Evolutionary conservation across 2,888 invertebrate species (phyloP).

Genomic region (Luperina nickerlii): DNA sequence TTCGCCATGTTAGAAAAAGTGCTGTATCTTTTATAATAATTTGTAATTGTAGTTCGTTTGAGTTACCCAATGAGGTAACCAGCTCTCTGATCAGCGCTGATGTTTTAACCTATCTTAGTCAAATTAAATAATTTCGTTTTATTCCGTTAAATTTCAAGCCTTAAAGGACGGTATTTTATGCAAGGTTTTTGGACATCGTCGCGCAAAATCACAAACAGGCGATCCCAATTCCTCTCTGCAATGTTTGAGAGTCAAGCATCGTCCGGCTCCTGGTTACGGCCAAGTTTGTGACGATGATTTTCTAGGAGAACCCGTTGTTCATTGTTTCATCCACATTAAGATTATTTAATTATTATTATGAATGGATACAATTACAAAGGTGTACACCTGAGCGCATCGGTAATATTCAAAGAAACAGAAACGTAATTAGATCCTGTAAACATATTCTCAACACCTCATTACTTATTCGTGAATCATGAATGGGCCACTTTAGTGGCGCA

Average conservation of each 20-base stretch:
- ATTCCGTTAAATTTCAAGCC: neutral
- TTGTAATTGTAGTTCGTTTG: neutral
- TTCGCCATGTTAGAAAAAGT: slow-evolving; percentile 28
- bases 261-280: neutral
- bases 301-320: neutral
- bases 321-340: neutral
- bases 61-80: neutral
- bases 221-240: neutral
- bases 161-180: neutral
- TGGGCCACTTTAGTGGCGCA: neutral
- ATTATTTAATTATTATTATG: neutral
- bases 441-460: slow-evolving; percentile 28
- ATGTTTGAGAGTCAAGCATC: neutral
- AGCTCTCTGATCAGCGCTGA: neutral
- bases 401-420: slow-evolving; percentile 35
- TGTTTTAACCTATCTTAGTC: neutral
- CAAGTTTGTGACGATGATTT: neutral
- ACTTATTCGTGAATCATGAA: slow-evolving; percentile 1
- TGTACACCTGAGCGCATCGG: neutral
- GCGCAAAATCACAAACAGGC: neutral
- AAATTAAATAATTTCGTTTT: neutral
- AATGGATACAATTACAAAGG: slow-evolving; percentile 5
- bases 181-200: neutral
- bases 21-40: neutral
- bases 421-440: slow-evolving; percentile 1